Evolutionary conservation across 2,113 vertebrate species (phyloP).

Genomic region (Collichthys lucidus): DNA sequence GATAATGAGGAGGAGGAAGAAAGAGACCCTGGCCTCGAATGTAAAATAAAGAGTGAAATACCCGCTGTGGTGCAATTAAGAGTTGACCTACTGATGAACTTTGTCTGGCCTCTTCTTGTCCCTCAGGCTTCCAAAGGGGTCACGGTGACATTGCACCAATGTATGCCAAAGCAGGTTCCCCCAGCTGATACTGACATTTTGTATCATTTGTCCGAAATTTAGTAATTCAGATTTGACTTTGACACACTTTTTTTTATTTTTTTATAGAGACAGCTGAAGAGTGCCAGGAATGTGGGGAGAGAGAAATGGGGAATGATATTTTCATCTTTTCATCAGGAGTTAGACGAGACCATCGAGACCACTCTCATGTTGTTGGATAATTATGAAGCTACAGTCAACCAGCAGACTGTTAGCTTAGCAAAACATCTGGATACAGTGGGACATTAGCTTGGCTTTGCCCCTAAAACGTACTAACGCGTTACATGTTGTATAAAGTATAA

Average conservation of each 20-base stretch:
- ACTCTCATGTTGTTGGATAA: no score
- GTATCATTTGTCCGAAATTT: neutral
- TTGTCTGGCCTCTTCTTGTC: slow-evolving; percentile 38
- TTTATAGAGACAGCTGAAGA: no score
- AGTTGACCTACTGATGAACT: slow-evolving; percentile 54
- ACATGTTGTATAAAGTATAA: no score
- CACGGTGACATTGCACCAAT: slow-evolving; percentile 4
- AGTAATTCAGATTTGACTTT: slow-evolving; percentile 11
- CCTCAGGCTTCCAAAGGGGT: slow-evolving; percentile 43
- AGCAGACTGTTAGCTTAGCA: no score
- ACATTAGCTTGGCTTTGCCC: no score
- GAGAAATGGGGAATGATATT: no score
- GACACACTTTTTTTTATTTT: neutral
- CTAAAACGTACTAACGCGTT: no score
- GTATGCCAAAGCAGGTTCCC: slow-evolving; percentile 3
- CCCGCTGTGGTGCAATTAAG: slow-evolving; percentile 50
- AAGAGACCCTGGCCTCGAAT: slow-evolving; percentile 32
- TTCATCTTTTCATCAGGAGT: no score
- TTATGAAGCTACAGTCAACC: no score
- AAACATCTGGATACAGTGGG: no score
- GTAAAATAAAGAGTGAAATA: slow-evolving; percentile 35
- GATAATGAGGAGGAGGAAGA: slow-evolving; percentile 35
- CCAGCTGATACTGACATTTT: slow-evolving; percentile 15
- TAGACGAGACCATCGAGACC: no score
- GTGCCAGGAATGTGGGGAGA: no score